These are phyloP conservation scores for Tridacna gigas DNA, from an alignment of 2,888 invertebrate species.

Conservation along the genomic window DNA sequence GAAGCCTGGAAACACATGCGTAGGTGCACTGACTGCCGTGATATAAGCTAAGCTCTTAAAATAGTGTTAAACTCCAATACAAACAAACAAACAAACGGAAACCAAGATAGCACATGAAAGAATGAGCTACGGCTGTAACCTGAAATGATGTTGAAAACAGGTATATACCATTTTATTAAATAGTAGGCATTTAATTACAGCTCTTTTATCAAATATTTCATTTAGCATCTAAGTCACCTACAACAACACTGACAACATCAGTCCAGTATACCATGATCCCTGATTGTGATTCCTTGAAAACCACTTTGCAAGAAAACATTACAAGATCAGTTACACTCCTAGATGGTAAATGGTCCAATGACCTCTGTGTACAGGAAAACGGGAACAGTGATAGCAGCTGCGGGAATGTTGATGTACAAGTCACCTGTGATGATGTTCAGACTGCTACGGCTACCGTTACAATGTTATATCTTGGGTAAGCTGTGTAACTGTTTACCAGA, in stretches of 20 bases:
- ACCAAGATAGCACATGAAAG: too few relatives aligned
- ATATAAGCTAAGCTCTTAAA: too few relatives aligned
- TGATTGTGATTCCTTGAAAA: slow-evolving; percentile 9
- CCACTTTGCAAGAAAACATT: slow-evolving; percentile 13
- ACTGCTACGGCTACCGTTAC: slow-evolving; percentile 24
- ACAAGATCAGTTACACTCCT: slow-evolving; percentile 7
- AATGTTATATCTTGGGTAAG: slow-evolving; percentile 32
- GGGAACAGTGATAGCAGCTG: slow-evolving; percentile 34
- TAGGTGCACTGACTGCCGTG: too few relatives aligned
- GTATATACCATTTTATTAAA: too few relatives aligned
- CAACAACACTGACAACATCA: neutral
- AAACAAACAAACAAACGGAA: too few relatives aligned
- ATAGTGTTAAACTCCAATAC: too few relatives aligned
- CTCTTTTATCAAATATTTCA: too few relatives aligned
- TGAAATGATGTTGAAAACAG: too few relatives aligned
- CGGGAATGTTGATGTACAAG: slow-evolving; percentile 21
- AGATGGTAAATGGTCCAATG: slow-evolving; percentile 28
- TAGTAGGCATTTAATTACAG: too few relatives aligned
- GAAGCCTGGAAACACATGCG: too few relatives aligned
- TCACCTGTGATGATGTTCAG: slow-evolving; percentile 16
- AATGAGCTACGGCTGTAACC: too few relatives aligned
- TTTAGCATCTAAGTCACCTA: neutral
- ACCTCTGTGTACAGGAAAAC: slow-evolving; percentile 37
- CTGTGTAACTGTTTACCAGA: neutral
- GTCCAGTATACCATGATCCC: slow-evolving; percentile 21